These are phyloP conservation scores for Varecia variegata DNA, from an alignment of 2,797 vertebrate genomes.

Conservation along the genomic window DNA sequence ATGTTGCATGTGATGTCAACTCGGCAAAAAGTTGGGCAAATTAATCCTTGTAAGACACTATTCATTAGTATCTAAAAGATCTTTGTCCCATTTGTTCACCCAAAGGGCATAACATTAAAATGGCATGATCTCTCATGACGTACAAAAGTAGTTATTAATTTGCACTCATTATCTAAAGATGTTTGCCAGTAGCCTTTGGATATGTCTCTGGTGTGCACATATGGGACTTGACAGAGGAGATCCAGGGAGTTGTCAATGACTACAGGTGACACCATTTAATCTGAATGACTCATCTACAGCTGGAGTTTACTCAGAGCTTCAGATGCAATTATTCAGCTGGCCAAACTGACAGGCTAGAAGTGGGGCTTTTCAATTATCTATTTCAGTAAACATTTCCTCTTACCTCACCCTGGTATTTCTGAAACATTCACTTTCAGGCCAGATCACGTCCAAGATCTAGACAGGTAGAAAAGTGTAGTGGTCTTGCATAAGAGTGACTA, in stretches of 20 bases:
- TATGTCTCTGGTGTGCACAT: conserved; percentile 78
- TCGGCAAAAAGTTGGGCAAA: conserved; percentile 80
- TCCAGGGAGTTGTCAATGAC: conserved; percentile 33
- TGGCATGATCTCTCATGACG: conserved; percentile 84
- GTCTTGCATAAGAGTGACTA: neutral
- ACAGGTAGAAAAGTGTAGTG: neutral
- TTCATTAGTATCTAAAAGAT: conserved; percentile 86
- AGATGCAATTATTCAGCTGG: neutral
- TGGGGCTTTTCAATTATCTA: conserved; percentile 9
- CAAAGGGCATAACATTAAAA: conserved; percentile 87
- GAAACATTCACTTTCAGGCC: neutral
- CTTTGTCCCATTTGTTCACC: conserved; percentile 80
- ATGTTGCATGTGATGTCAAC: conserved; percentile 72
- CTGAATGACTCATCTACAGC: neutral
- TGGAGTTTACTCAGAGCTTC: conserved; percentile 17
- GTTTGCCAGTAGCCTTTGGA: conserved; percentile 82
- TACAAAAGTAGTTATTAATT: conserved; percentile 87
- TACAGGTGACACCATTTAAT: conserved; percentile 63
- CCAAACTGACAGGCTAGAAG: conserved; percentile 41
- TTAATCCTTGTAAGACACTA: conserved; percentile 83
- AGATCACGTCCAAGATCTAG: neutral
- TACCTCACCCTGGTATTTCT: conserved; percentile 39
- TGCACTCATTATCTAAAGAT: conserved; percentile 86
- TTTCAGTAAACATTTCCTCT: conserved; percentile 38
- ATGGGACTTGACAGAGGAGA: conserved; percentile 70